Evolutionary conservation across 2,113 vertebrate species (phyloP), one percentile per base, ranked within the genome.

Genomic region (Pao palembangensis): DNA sequence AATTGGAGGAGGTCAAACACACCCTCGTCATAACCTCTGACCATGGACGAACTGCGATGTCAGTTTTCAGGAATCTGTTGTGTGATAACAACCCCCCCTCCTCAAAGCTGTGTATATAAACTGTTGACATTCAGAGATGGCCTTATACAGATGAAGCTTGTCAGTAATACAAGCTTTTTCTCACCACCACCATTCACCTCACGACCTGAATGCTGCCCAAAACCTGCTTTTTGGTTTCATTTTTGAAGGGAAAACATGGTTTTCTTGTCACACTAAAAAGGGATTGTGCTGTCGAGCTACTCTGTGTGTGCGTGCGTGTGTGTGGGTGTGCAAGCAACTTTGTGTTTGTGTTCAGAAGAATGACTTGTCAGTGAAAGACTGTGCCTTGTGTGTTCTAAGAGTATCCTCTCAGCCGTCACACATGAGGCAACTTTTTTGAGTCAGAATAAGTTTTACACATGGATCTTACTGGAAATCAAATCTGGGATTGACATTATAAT

Each of bases 81-180:
- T 47, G 12, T 19, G 70, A 15, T 55, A 67, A 62, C 63, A 64
- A 49, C 41, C 57, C 20, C 48, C 48, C 47, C 25, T 54, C 58
- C 57, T 59, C 3, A 1, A 44, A 78, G 67, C 58, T 59, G 46
- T 68, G 71, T 8, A 62, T 64, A 74, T 55, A 60, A 71, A 67
- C 63, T 69, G 44, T 47, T 47, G 44, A 64, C 68, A 81, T 78
- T 85, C 79, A 86, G 85, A 83, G 76, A 87, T 75, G 83, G 89
- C 89, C 88, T 91, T 88, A 88, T 58, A 69, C 68, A 84, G 77
- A 83, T 52, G 3, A 68, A 85, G 83, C 84, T 80, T 81, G 85
- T 66, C 71, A 21, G 54, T 75, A 51, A 72, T 58, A 59, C 83
- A 77, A 83, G 85, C 78, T 78, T 73, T 63, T 64, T 80, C 73